Evolutionary conservation across 2,797 vertebrate species (phyloP), one percentile per base, ranked within the genome.

Genomic region (Melanotaenia pygmaea): DNA sequence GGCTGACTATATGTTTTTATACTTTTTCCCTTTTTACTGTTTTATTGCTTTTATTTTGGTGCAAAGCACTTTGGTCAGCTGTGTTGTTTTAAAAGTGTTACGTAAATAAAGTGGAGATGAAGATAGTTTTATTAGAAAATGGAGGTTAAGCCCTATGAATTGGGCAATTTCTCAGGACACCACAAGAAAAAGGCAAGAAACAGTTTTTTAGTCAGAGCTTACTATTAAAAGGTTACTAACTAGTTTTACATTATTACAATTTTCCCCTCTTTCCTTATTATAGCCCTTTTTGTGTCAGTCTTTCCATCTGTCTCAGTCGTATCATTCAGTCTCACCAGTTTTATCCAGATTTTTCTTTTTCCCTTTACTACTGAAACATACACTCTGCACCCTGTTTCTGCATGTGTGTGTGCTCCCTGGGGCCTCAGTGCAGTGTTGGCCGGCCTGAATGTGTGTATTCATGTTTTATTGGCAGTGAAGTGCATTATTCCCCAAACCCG

Each of bases 401-500:
- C 60, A 51, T 61, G 59, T 74, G 20, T 72, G 68, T 78, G 64
- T 68, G 56, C 69, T 83, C 89, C 88, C 83, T 80, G 64, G 75
- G 75, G 86, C 79, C 64, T 78, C 63, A 59, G 64, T 76, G 81
- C 20, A 71, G 66, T 74, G 86, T 83, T 89, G 85, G 81, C 90
- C 86, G 65, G 22, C 79, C 82, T 92, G 78, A 91, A 91, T 88
- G 88, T 93, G 88, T 91, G 91, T 90, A 94, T 94, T 95, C 88
- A 93, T 91, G 90, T 91, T 90, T 94, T 90, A 91, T 92, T 93
- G 86, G 89, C 91, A 93, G 87, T 86, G 88, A 88, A 79, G 83
- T 88, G 86, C 89, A 92, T 93, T 91, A 91, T 92, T 88, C 88
- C 83, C 79, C 79, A 89, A 91, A 91, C 84, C 92, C 91, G 60